A percentile compares a stretch with the other conserved stretches of the same genome.
These are phyloP conservation scores for Morbakka virulenta DNA, from an alignment of 30 jellyfish, hydroid and myxozoan species.

Conservation along the genomic window DNA sequence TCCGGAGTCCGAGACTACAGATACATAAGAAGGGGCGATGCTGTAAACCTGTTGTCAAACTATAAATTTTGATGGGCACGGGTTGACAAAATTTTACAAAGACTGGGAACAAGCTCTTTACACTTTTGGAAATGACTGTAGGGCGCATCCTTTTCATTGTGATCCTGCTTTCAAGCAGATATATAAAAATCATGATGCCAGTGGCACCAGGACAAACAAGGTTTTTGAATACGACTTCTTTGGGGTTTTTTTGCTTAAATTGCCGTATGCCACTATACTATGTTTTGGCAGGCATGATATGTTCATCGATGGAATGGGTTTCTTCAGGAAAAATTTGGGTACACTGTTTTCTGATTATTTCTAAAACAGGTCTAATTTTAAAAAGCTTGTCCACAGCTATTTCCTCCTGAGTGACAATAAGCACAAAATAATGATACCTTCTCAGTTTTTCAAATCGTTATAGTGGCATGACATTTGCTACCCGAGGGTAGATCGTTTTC, in stretches of 20 bases:
- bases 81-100: too few relatives aligned
- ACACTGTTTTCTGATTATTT: slow-evolving; percentile 28
- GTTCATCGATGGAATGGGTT: slow-evolving; percentile 44
- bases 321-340: slow-evolving; percentile 57
- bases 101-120: too few relatives aligned
- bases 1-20: too few relatives aligned
- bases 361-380: slow-evolving; percentile 54
- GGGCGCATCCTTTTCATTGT: too few relatives aligned
- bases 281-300: slow-evolving; percentile 54
- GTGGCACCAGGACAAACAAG: slow-evolving; percentile 68
- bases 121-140: too few relatives aligned
- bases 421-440: slow-evolving; percentile 35
- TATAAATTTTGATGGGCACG: too few relatives aligned
- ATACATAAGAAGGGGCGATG: too few relatives aligned
- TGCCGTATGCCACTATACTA: slow-evolving; percentile 53
- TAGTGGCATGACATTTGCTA: slow-evolving; percentile 66
- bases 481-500: slow-evolving; percentile 28
- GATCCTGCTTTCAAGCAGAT: too few relatives aligned
- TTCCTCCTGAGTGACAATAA: slow-evolving; percentile 14
- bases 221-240: slow-evolving; percentile 63
- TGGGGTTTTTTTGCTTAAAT: slow-evolving; percentile 53
- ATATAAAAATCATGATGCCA: too few relatives aligned
- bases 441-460: slow-evolving; percentile 33
- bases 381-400: slow-evolving; percentile 21
- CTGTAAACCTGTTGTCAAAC: too few relatives aligned